These are phyloP conservation scores for Meloidogyne floridensis DNA, from an alignment of 1,140 invertebrate genomes.

Conservation along the genomic window DNA sequence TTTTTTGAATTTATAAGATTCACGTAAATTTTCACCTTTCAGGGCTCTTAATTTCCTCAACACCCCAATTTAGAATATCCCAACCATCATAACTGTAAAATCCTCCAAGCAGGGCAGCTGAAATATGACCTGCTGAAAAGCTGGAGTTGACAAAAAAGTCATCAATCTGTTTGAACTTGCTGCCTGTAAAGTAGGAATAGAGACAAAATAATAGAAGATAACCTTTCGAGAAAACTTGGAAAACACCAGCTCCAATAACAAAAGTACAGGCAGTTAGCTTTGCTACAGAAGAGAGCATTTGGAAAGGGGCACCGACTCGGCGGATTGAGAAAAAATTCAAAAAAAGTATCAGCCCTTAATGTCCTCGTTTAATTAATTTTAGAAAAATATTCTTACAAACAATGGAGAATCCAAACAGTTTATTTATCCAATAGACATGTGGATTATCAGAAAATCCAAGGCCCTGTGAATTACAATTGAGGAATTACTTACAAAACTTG, in stretches of 20 bases:
- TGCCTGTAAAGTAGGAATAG: slow-evolving; percentile 31
- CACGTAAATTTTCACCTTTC: slow-evolving; percentile 6
- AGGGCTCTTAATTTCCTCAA: slow-evolving; percentile 53
- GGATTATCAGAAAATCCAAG: background rate
- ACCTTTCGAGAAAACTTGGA: slow-evolving; percentile 44
- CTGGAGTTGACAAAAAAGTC: slow-evolving; percentile 47
- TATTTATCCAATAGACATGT: background rate
- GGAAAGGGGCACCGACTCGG: slow-evolving; percentile 48
- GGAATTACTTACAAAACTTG: background rate
- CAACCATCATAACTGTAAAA: slow-evolving; percentile 52
- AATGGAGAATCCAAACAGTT: background rate
- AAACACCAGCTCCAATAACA: slow-evolving; percentile 43
- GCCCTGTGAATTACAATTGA: background rate
- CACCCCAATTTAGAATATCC: slow-evolving; percentile 60
- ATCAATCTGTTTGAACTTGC: slow-evolving; percentile 49
- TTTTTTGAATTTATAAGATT: background rate
- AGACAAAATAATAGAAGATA: no score
- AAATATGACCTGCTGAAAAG: slow-evolving; percentile 28
- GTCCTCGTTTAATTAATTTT: background rate
- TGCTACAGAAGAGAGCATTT: slow-evolving; percentile 56
- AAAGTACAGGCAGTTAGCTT: slow-evolving; percentile 41
- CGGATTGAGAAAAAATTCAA: slow-evolving; percentile 52
- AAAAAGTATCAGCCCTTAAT: slow-evolving; percentile 43
- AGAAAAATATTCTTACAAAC: slow-evolving; percentile 27
- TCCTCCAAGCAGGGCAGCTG: slow-evolving; percentile 50